These are phyloP conservation scores for Sarcoramphus papa DNA, from an alignment of 2,797 vertebrate species.

Conservation along the genomic window DNA sequence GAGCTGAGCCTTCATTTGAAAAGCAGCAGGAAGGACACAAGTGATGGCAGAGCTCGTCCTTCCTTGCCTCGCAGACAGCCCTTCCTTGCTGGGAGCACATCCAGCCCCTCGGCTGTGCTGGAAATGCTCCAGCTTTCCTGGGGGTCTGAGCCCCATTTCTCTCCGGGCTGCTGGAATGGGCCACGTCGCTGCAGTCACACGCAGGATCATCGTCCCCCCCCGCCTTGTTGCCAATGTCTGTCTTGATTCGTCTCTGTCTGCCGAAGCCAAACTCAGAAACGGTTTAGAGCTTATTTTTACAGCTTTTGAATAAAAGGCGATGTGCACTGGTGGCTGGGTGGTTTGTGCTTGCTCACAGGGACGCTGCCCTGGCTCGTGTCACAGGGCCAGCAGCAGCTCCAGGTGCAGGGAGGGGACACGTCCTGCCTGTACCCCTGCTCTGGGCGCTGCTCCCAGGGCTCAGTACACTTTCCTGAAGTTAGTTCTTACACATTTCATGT, in stretches of 20 bases:
- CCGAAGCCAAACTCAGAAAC: slow-evolving; percentile 41
- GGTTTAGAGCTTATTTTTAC: not conserved
- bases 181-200: not conserved
- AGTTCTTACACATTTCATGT: fast-evolving
- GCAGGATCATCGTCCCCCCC: fast-evolving
- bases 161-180: not conserved
- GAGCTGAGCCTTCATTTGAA: not conserved
- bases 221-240: slow-evolving; percentile 34
- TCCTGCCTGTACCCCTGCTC: not conserved
- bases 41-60: fast-evolving
- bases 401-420: fast-evolving
- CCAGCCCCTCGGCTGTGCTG: fast-evolving
- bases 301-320: slow-evolving; percentile 29
- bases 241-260: not conserved
- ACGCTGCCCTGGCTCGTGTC: fast-evolving
- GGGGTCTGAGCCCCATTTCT: not conserved
- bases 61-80: fast-evolving
- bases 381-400: not conserved
- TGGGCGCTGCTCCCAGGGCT: not conserved
- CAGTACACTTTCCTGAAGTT: fast-evolving
- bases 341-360: not conserved
- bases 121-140: not conserved
- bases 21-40: not conserved
- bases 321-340: not conserved
- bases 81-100: fast-evolving